A percentile compares a stretch with the other conserved stretches of the same genome.
These are phyloP conservation scores for Zophobas atratus DNA, from an alignment of 1,140 invertebrate genomes.

Conservation along the genomic window DNA sequence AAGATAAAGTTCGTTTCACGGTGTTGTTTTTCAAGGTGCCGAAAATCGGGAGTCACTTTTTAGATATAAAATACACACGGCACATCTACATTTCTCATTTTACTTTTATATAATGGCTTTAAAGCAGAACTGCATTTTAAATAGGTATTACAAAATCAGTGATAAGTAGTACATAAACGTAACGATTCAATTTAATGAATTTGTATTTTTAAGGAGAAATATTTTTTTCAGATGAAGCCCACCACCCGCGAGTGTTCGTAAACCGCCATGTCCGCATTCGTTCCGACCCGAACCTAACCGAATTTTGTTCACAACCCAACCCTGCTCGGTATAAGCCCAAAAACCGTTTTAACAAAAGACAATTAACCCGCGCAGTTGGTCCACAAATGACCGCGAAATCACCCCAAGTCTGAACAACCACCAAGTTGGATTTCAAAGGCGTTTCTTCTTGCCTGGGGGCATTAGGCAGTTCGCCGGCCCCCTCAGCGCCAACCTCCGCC, in stretches of 20 bases:
- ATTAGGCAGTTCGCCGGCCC: conserved; percentile 67
- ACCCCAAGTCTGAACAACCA: conserved; percentile 55
- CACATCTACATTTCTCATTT: too few relatives aligned
- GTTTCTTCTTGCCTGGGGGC: conserved; percentile 67
- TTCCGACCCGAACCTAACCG: background rate
- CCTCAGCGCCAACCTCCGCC: conserved; percentile 67
- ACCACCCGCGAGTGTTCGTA: background rate
- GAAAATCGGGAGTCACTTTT: too few relatives aligned
- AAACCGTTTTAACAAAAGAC: conserved; percentile 9
- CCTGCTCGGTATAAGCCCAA: background rate
- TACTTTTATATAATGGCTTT: too few relatives aligned
- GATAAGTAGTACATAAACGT: too few relatives aligned
- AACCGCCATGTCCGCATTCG: background rate
- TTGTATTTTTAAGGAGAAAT: background rate
- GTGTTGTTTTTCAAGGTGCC: too few relatives aligned
- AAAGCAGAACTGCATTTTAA: too few relatives aligned
- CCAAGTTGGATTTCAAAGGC: conserved; percentile 75
- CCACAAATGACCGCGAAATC: conserved; percentile 28
- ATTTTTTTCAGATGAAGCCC: background rate
- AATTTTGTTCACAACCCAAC: background rate
- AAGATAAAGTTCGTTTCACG: too few relatives aligned
- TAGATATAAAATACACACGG: too few relatives aligned
- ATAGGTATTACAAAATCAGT: too few relatives aligned
- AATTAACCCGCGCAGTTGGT: conserved; percentile 1
- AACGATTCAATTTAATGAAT: too few relatives aligned